These are phyloP conservation scores for Drosophila diplacantha DNA, from an alignment of 2,888 invertebrate species.

Conservation along the genomic window DNA sequence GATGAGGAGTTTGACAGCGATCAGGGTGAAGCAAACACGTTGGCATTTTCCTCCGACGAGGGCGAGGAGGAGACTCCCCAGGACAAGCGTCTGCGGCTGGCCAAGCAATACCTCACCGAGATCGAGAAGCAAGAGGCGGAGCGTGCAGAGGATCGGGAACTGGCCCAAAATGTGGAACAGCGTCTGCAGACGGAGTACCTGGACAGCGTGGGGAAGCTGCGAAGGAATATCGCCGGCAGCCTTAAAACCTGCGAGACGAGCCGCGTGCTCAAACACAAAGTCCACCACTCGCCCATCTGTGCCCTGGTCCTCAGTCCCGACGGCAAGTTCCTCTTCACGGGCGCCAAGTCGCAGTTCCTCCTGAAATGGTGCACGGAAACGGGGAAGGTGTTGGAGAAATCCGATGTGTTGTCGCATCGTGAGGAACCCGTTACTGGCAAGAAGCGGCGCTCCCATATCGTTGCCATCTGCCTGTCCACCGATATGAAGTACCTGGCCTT, in stretches of 20 bases:
- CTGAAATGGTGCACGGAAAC: constrained; percentile 89
- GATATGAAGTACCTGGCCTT: constrained; percentile 90
- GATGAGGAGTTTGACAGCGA: constrained; percentile 82
- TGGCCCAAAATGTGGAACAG: constrained; percentile 81
- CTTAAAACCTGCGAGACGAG: constrained; percentile 78
- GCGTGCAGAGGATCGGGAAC: constrained; percentile 82
- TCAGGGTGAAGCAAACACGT: constrained; percentile 68
- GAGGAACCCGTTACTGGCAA: constrained; percentile 69
- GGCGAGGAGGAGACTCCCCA: constrained; percentile 86
- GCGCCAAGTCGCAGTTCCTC: constrained; percentile 91
- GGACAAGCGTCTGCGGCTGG: constrained; percentile 92
- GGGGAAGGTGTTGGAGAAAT: constrained; percentile 81
- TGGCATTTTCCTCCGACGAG: constrained; percentile 69
- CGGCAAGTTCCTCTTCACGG: constrained; percentile 85
- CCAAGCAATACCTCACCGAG: constrained; percentile 92
- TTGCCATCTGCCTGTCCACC: constrained; percentile 85
- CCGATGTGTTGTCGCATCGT: constrained; percentile 78
- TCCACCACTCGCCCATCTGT: constrained; percentile 88
- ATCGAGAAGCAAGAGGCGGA: constrained; percentile 89
- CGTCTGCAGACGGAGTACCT: constrained; percentile 90
- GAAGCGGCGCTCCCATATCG: constrained; percentile 78
- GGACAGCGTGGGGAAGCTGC: constrained; percentile 89
- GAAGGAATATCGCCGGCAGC: constrained; percentile 85
- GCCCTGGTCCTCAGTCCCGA: constrained; percentile 88
- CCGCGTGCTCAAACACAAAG: constrained; percentile 83